Conservation (phyloP, 2,797 vertebrate species). For the Xiphophorus birchmanni region DNA sequence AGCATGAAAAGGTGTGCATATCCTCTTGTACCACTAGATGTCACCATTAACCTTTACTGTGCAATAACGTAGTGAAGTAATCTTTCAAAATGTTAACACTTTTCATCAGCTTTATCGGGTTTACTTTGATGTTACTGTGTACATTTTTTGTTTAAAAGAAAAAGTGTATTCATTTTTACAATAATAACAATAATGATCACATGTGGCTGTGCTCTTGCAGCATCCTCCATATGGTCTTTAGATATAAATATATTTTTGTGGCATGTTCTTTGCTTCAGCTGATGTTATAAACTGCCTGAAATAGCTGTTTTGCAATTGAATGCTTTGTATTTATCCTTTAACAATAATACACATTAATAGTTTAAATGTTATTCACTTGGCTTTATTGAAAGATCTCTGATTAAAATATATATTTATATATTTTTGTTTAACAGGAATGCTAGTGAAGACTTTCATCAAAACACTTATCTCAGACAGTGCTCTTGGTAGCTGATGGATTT, state of each 20-base stretch:
- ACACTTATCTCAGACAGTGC: conserved; percentile 14
- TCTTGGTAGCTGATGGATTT: background rate
- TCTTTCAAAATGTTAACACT: conserved; percentile 17
- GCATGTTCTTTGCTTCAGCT: background rate
- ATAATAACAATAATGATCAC: background rate
- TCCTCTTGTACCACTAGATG: conserved; percentile 76
- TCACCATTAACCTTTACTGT: conserved; percentile 73
- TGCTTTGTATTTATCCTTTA: conserved; percentile 20
- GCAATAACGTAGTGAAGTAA: conserved; percentile 14
- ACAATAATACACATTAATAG: background rate
- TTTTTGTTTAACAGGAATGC: conserved; percentile 3
- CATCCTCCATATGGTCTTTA: background rate
- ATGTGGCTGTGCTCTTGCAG: background rate
- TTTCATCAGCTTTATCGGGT: conserved; percentile 9
- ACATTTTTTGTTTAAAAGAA: background rate
- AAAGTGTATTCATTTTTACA: background rate
- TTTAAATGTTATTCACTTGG: conserved; percentile 14
- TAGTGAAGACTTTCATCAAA: conserved; percentile 14
- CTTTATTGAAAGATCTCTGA: background rate
- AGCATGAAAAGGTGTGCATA: conserved; percentile 39
- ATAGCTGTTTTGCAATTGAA: conserved; percentile 8
- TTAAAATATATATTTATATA: background rate
- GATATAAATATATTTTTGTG: background rate
- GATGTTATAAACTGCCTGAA: conserved; percentile 12
- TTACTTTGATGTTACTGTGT: conserved; percentile 11